Evolutionary conservation across 1,140 invertebrate genomes (phyloP), one percentile per base, ranked within the genome.

Genomic region (Bemisia tabaci): DNA sequence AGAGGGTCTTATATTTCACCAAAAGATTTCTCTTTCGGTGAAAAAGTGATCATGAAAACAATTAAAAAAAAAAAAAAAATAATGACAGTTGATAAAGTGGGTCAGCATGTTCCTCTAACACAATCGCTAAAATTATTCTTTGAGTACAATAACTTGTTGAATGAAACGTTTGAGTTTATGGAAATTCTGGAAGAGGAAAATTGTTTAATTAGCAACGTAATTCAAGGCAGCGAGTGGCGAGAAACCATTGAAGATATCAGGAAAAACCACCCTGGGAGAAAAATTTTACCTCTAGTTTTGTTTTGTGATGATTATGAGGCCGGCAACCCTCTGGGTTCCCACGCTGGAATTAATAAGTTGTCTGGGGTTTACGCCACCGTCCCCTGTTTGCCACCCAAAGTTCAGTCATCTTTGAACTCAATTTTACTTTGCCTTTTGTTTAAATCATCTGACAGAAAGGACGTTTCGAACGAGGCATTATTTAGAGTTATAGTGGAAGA

Each of bases 271-370:
- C n/a, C n/a, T n/a, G n/a, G n/a, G n/a, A 71, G 72, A 70, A 69
- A 68, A 12, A 17, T 75, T 22, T 59, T 77, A 59, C 73, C 76
- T 33, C 64, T 75, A n/a, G 70, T 68, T 60, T 68, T 72, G 26
- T 75, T 71, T 66, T 74, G 63, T 66, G 73, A 76, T 66, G 75
- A 76, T 66, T 70, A 73, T 62, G 74, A 76, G 69, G 68, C 73
- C 22, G 74, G 74, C 63, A 77, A 77, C 70, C 72, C 74, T 27
- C 67, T 77, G 23, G 73, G 75, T 17, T 68, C 70, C 22, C 72
- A 73, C 64, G 67, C 70, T 22, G 71, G 70, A 5, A 67, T 71
- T 12, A 66, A 75, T 60, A 75, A 74, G 72, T 65, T 75, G 61
- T 72, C 73, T 25, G 71, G 70, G 24, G 62, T 74, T 2, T 75